Base-by-base conservation (phyloP, 2,888 invertebrate genomes). In the Anaspis maculata region DNA sequence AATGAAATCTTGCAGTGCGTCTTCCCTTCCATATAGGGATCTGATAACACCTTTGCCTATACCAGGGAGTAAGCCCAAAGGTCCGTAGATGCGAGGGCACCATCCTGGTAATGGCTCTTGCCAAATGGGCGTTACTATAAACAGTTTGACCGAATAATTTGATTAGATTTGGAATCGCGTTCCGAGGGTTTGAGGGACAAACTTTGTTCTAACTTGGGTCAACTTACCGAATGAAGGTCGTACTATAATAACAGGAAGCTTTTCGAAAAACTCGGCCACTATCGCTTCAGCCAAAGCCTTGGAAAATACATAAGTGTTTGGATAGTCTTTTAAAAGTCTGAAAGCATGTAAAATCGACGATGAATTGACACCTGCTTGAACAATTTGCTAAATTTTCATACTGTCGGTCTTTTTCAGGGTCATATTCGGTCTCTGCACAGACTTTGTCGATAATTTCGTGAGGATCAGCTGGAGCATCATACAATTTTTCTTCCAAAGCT, bases 51-150 rank as follows among this genome's bases (percentile, higher is more conserved):
- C 92, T 59, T 90, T 91, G 4, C 90, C 88, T 5, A 85, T 86
- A 3, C 79, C 80, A 32, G 81, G 85, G 3, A 91, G 67, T 1
- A 88, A 67, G 4, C 91, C 91, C 1, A 83, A 83, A 0, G 91
- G 90, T 10, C 92, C 92, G 54, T 92, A 91, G 36, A 88, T 83
- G 53, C 91, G 94, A 59, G 94, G 92, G 0, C 89, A 88, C 92
- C 92, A 87, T 4, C 87, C 92, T 0, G 86, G 86, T 1, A 86
- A 56, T 0, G 89, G 89, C 39, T 86, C 85, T 53, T 77, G 79
- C 83, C 83, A 86, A 26, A 85, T 74, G 2, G 92, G 92, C 37
- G 92, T 87, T 12, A 95, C 83, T 77, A 54, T 13, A 52, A 43
- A 38, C 31, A 13, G n/a, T n/a, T n/a, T 3, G 19, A 19, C 5